Evolutionary conservation across 2,797 vertebrate species (phyloP).

Genomic region (Mus spretus): DNA sequence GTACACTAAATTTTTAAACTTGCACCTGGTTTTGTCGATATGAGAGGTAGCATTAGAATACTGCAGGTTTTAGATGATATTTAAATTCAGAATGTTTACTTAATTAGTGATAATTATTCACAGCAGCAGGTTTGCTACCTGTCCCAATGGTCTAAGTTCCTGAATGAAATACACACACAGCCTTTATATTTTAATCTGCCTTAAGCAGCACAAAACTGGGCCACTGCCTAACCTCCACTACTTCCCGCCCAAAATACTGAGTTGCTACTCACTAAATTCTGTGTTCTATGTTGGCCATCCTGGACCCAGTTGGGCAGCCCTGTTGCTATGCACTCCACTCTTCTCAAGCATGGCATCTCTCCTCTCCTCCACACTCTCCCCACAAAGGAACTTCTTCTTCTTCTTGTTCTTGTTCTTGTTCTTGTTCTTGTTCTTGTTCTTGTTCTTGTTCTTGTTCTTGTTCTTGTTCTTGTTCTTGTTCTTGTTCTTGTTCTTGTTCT

Average conservation of each 20-base stretch:
- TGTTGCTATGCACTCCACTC: neutral
- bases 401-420: no score
- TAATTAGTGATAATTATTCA: no score
- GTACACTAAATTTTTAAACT: neutral
- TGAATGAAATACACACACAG: neutral
- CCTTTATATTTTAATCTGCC: neutral
- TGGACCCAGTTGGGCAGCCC: neutral
- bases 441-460: no score
- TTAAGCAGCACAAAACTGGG: neutral
- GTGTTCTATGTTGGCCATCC: neutral
- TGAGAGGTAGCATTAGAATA: neutral
- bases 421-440: no score
- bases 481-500: no score
- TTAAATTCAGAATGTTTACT: neutral
- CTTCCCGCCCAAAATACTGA: neutral
- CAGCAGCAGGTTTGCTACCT: neutral
- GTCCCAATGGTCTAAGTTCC: neutral
- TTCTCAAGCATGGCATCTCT: neutral
- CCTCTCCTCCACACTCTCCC: neutral
- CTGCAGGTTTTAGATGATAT: neutral
- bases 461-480: no score
- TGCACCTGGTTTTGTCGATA: neutral
- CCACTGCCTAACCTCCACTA: neutral
- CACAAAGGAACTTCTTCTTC: neutral
- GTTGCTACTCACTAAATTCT: neutral